Conservation (phyloP, 2,797 vertebrate genomes). For the Jordanella pulchra region DNA sequence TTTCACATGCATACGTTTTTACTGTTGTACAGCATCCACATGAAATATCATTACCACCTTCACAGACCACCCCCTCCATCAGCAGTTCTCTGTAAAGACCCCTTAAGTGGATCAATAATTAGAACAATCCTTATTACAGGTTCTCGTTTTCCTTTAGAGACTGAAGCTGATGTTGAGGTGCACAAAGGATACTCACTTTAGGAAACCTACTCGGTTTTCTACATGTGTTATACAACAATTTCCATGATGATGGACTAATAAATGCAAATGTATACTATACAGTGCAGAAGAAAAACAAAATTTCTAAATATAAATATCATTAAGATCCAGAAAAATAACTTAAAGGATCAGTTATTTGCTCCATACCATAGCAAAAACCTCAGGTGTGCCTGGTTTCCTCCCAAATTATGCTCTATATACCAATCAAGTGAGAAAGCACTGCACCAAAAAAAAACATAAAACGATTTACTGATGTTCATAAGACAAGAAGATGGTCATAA, state of each 20-base stretch:
- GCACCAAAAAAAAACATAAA: background rate
- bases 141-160: constrained; percentile 70
- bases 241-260: constrained; percentile 19
- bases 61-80: constrained; percentile 27
- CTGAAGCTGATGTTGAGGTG: constrained; percentile 59
- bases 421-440: background rate
- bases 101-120: constrained; percentile 76
- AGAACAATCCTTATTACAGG: constrained; percentile 75
- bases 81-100: constrained; percentile 55
- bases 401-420: background rate
- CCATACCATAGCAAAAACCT: background rate
- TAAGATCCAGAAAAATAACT: background rate
- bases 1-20: constrained; percentile 43
- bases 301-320: no score
- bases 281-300: background rate
- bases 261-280: background rate
- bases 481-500: background rate
- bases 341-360: background rate
- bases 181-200: constrained; percentile 20
- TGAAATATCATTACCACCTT: constrained; percentile 39
- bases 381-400: background rate
- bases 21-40: constrained; percentile 49
- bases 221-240: constrained; percentile 25
- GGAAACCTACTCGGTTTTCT: constrained; percentile 32
- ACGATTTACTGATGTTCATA: background rate